Conservation (phyloP, 2,888 invertebrate genomes). For the Chrysolina oricalcia region DNA sequence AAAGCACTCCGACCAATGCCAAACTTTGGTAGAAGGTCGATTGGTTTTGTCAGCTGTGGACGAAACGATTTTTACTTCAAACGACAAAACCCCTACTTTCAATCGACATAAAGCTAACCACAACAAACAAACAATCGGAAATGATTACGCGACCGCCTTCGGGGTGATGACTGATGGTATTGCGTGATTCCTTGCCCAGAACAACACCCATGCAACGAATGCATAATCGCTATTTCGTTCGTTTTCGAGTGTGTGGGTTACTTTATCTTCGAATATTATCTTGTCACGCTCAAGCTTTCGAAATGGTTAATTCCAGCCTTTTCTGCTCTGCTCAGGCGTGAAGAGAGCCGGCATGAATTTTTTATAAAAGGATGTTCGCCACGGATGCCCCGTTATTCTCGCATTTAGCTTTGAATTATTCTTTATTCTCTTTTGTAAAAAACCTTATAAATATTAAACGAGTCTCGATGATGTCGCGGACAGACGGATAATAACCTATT, state of each 20-base stretch:
- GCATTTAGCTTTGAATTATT: slow-evolving; percentile 49
- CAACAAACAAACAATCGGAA: slow-evolving; percentile 10
- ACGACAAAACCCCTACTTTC: background rate
- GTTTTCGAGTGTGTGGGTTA: slow-evolving; percentile 47
- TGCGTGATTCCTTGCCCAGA: slow-evolving; percentile 44
- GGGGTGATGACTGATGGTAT: slow-evolving; percentile 41
- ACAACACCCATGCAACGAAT: slow-evolving; percentile 54
- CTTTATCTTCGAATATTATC: slow-evolving; percentile 54
- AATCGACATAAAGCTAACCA: background rate
- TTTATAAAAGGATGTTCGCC: slow-evolving; percentile 47
- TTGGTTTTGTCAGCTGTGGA: too few species aligned
- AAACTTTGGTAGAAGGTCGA: too few species aligned
- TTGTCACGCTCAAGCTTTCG: slow-evolving; percentile 54
- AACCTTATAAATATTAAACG: slow-evolving; percentile 46
- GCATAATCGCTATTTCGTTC: slow-evolving; percentile 52
- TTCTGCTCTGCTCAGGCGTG: slow-evolving; percentile 46
- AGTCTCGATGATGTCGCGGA: slow-evolving; percentile 7
- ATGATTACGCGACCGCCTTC: slow-evolving; percentile 34
- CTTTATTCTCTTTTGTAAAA: slow-evolving; percentile 40
- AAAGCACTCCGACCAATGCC: too few species aligned
- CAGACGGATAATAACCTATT: slow-evolving; percentile 18
- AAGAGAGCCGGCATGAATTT: slow-evolving; percentile 44
- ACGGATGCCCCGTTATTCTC: slow-evolving; percentile 44
- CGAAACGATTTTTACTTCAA: background rate
- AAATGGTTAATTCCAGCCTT: slow-evolving; percentile 53